Base-by-base conservation (phyloP, 2,113 vertebrate species). In the Zootoca vivipara region DNA sequence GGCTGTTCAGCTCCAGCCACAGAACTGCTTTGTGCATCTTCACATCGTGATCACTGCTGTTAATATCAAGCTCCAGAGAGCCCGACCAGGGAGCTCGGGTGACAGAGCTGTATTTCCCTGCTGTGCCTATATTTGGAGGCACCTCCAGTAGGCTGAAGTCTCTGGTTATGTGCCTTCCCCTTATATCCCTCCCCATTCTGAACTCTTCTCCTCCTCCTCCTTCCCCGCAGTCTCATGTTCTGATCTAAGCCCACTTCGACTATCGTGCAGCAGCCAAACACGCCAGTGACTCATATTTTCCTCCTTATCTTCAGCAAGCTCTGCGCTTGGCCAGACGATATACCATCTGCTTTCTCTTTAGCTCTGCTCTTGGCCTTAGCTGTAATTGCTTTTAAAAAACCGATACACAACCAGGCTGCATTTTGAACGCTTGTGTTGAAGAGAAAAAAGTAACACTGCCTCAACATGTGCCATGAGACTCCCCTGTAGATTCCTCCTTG, bases 231-330 rank as follows among this genome's bases (percentile, higher is more conserved):
- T 69, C 46, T 88, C 62, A 30, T 35, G 15, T 22, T 78, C 58
- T 78, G 81, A 92, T 85, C 85, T 58, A 89, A 90, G 73, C 78
- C 46, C 73, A 22, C 73, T 89, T 4, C 22, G 91, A 90, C 82
- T 10, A 30, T 20, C 74, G 89, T 82, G 80, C 87, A 69, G 91
- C 74, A 89, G 91, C 86, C 46, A 88, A 93, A 80, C 88, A 82
- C 85, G 69, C 74, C 86, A 64, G 89, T 94, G 95, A 93, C 87
- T 96, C 88, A 92, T 87, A 67, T 90, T 93, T 95, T 96, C 93
- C 88, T 90, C 87, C 90, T 92, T 73, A 26, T 83, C 90, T 91
- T 90, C 75, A 86, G 92, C 89, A 91, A 85, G 89, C 86, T 89
- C 78, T 91, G 88, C 85, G 5, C 86, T 94, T 93, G 89, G 91